phyloP scores from a whole-genome alignment of 2,797 vertebrate species.

The Chelon labrosus region DNA sequence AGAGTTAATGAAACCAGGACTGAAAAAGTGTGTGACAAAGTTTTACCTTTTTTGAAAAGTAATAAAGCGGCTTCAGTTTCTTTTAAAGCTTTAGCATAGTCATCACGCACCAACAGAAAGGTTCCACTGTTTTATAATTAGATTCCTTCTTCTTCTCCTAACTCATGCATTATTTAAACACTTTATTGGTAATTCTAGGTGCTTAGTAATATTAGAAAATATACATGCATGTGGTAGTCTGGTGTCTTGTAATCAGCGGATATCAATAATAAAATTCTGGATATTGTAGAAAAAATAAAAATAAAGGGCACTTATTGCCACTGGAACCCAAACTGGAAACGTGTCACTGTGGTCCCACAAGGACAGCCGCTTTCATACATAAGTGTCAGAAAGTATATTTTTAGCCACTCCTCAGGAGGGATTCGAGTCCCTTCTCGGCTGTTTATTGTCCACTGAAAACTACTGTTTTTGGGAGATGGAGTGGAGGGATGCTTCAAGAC shows the following conservation, averaged over 20 bases:
- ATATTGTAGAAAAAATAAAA: neutral
- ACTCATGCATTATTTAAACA: no score
- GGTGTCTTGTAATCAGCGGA: neutral
- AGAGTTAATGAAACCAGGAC: no score
- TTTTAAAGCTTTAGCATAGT: neutral
- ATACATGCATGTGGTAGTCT: neutral
- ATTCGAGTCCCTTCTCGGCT: slow-evolving; percentile 18
- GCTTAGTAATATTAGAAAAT: no score
- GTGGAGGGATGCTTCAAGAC: slow-evolving; percentile 1
- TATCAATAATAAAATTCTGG: slow-evolving; percentile 4
- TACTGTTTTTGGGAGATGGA: slow-evolving; percentile 1
- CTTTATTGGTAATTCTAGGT: no score
- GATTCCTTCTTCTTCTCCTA: no score
- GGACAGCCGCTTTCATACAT: slow-evolving; percentile 34
- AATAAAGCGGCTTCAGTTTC: neutral
- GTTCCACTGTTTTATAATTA: no score
- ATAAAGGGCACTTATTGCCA: slow-evolving; percentile 26
- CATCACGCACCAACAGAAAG: neutral
- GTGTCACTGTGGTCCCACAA: slow-evolving; percentile 34
- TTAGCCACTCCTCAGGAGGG: slow-evolving; percentile 39
- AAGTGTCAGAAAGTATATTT: slow-evolving; percentile 51
- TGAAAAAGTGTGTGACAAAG: neutral
- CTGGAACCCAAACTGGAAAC: slow-evolving; percentile 25
- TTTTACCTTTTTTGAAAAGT: neutral
- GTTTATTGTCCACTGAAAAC: slow-evolving; percentile 11